Percentiles rank a stretch among this genome's conserved stretches.
Conservation (phyloP, 2,113 vertebrate genomes). For the Pipa parva region DNA sequence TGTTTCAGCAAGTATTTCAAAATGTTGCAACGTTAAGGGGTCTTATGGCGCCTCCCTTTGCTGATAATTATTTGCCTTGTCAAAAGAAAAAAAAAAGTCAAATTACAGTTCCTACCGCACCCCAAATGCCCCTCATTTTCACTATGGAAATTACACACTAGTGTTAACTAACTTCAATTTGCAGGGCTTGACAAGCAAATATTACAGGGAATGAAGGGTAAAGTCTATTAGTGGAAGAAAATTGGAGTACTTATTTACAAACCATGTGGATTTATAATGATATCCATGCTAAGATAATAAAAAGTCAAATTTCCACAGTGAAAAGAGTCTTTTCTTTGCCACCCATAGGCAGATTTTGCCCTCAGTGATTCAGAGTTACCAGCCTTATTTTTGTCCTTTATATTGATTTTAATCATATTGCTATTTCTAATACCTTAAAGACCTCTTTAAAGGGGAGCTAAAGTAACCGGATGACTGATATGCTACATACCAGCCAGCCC, state of each 20-base stretch:
- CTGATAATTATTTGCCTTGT: constrained; percentile 89
- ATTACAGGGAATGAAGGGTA: constrained; percentile 76
- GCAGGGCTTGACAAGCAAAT: constrained; percentile 76
- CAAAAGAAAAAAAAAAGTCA: constrained; percentile 62
- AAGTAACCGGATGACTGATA: too few relatives aligned
- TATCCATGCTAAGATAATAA: not conserved
- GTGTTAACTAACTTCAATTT: constrained; percentile 93
- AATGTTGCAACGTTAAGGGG: constrained; percentile 71
- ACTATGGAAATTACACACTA: constrained; percentile 76
- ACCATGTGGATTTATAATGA: constrained; percentile 48
- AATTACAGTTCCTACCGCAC: constrained; percentile 64
- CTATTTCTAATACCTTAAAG: too few relatives aligned
- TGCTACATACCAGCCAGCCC: too few relatives aligned
- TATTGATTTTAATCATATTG: too few relatives aligned
- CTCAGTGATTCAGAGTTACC: constrained; percentile 42
- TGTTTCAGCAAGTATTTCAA: constrained; percentile 79
- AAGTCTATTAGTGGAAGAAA: constrained; percentile 71
- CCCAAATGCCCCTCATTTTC: constrained; percentile 87
- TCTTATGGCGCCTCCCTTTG: constrained; percentile 68
- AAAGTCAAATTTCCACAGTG: not conserved
- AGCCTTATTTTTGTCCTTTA: too few relatives aligned
- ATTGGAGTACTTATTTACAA: constrained; percentile 72
- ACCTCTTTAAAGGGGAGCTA: too few relatives aligned
- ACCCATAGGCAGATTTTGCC: not conserved
- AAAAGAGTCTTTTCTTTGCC: too few relatives aligned